Conservation (phyloP, 2,888 invertebrate genomes). For the Drosophila incognita region DNA sequence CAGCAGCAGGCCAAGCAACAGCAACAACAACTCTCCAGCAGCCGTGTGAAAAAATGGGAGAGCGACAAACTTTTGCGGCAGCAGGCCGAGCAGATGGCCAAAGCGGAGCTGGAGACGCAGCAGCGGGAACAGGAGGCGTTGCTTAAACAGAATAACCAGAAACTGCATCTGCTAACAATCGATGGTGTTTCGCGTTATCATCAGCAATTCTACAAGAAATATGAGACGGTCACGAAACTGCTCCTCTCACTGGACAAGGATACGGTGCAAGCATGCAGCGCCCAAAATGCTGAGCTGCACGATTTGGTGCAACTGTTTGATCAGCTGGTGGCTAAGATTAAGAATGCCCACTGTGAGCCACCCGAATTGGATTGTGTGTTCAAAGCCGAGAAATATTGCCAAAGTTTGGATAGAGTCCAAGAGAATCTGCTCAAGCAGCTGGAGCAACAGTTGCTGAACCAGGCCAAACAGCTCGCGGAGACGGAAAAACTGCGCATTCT, state of each 20-base stretch:
- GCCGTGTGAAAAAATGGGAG: constrained; percentile 48
- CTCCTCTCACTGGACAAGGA: constrained; percentile 85
- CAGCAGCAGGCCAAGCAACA: constrained; percentile 15
- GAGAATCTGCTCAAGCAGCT: constrained; percentile 82
- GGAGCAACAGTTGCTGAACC: constrained; percentile 79
- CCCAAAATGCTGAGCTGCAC: constrained; percentile 84
- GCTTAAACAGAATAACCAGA: constrained; percentile 68
- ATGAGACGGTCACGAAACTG: constrained; percentile 86
- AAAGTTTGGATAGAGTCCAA: constrained; percentile 85
- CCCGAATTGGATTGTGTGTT: constrained; percentile 85
- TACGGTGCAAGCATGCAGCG: constrained; percentile 76
- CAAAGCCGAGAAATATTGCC: constrained; percentile 86
- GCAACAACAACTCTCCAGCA: constrained; percentile 40
- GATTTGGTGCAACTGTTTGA: constrained; percentile 79
- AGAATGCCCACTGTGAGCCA: constrained; percentile 85
- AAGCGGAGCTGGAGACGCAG: constrained; percentile 60
- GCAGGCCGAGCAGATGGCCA: constrained; percentile 74
- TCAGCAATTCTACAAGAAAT: constrained; percentile 86
- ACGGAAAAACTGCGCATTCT: constrained; percentile 44
- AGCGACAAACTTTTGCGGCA: constrained; percentile 67
- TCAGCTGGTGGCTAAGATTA: constrained; percentile 74
- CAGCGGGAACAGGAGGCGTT: constrained; percentile 68
- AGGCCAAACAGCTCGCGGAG: constrained; percentile 50
- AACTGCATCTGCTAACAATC: constrained; percentile 82
- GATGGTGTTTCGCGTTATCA: constrained; percentile 87